Evolutionary conservation across 2,797 vertebrate genomes (phyloP), one percentile per base, ranked within the genome.

Genomic region (Coendou prehensilis): DNA sequence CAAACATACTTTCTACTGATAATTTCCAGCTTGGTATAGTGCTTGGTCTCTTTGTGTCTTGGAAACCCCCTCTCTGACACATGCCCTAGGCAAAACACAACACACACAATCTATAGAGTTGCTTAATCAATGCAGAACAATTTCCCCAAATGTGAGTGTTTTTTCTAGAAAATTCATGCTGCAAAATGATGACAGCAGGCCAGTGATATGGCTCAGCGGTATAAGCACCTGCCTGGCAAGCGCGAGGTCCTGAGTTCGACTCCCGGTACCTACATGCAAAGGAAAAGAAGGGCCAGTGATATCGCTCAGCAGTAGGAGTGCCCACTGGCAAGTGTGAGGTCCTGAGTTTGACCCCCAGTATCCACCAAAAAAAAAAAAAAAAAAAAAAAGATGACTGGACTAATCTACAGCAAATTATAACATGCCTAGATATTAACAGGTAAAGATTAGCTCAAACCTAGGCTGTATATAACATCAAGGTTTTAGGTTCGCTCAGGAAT

Each of bases 91-190:
- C 71, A 88, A 92, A 78, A 52, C 28, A 69, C 45, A 82, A 45
- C 57, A 37, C n/a, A 37, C 1, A 64, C 7, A 50, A 61, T 71
- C 28, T 83, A n/a, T 84, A 33, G 8, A 59, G 26, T 80, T 82
- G 41, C 37, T 82, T 71, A 76, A 7, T 54, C 17, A 69, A 69
- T n/a, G 73, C 8, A 73, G 45, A 78, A 57, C 20, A 89, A 45
- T 47, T 1, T 0, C 1, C 47, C 26, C 6, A 54, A 75, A 87
- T 86, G 13, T 52, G 45, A 93, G 61, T 22, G 22, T n/a, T 23
- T 69, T 56, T 95, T 89, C 86, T 88, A 76, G 78, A 91, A 94
- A 95, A 59, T 85, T 47, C 10, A 14, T 56, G 5, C 59, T 67
- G 5, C 13, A 67, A 97, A 83, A 80, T 50, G 41, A 86, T 81